Evolutionary conservation across 1,140 invertebrate genomes (phyloP).

Genomic region (Listronotus bonariensis): DNA sequence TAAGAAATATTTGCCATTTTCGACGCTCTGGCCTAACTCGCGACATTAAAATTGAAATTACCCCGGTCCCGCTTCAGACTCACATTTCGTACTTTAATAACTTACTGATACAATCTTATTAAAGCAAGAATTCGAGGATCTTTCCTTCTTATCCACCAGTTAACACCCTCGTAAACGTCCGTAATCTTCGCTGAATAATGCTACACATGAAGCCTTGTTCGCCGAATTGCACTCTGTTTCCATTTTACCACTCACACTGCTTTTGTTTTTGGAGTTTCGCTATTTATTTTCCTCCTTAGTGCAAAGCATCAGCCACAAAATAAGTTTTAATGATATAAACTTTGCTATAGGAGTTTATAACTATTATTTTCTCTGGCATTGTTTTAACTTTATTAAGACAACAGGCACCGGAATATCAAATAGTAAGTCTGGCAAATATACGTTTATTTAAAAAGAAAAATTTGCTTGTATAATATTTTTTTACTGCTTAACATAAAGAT

Average conservation of each 20-base stretch:
- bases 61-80: neutral
- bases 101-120: conserved; percentile 11
- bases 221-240: conserved; percentile 2
- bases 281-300: too few relatives aligned
- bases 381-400: too few relatives aligned
- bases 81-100: conserved; percentile 8
- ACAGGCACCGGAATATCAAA: too few relatives aligned
- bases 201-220: neutral
- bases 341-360: too few relatives aligned
- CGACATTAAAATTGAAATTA: conserved; percentile 13
- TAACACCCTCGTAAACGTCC: conserved; percentile 8
- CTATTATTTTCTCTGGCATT: too few relatives aligned
- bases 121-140: conserved; percentile 8
- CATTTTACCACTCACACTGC: neutral
- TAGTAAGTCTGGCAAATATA: too few relatives aligned
- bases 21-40: conserved; percentile 8
- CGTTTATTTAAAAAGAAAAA: too few relatives aligned
- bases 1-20: conserved; percentile 6
- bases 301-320: too few relatives aligned
- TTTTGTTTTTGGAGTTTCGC: too few relatives aligned
- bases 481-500: too few relatives aligned
- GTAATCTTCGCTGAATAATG: conserved; percentile 8
- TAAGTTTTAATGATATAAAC: too few relatives aligned
- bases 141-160: conserved; percentile 9
- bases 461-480: too few relatives aligned